These are phyloP conservation scores for Philonicus albiceps DNA, from an alignment of 2,888 invertebrate species.

Conservation along the genomic window DNA sequence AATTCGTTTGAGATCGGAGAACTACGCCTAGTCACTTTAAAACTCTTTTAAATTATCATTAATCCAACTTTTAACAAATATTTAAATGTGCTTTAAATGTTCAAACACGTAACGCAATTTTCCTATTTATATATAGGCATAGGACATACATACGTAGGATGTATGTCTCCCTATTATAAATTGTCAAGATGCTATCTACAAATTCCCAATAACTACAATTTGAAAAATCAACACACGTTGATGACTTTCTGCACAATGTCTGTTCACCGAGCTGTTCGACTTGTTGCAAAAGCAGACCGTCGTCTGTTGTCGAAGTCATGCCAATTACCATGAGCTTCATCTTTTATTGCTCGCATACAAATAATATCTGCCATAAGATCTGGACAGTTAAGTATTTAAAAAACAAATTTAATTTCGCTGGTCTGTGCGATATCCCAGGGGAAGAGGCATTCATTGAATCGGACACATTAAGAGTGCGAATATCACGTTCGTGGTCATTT, in stretches of 20 bases:
- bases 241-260: not conserved
- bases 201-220: not conserved
- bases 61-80: too few species aligned
- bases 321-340: not conserved
- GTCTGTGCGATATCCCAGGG: not conserved
- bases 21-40: too few species aligned
- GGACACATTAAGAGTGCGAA: not conserved
- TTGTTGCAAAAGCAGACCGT: not conserved
- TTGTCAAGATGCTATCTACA: not conserved
- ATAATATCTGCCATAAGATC: not conserved
- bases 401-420: not conserved
- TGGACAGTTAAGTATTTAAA: not conserved
- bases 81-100: too few species aligned
- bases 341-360: not conserved
- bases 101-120: too few species aligned
- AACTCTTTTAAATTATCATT: too few species aligned
- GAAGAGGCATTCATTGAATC: not conserved
- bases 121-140: too few species aligned
- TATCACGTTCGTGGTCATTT: conserved; percentile 12
- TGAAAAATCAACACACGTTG: not conserved
- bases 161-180: not conserved
- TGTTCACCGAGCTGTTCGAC: not conserved
- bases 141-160: too few species aligned
- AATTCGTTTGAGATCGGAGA: too few species aligned
- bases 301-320: not conserved